Conservation (phyloP, 2,888 invertebrate genomes). For the Volucella inanis region DNA sequence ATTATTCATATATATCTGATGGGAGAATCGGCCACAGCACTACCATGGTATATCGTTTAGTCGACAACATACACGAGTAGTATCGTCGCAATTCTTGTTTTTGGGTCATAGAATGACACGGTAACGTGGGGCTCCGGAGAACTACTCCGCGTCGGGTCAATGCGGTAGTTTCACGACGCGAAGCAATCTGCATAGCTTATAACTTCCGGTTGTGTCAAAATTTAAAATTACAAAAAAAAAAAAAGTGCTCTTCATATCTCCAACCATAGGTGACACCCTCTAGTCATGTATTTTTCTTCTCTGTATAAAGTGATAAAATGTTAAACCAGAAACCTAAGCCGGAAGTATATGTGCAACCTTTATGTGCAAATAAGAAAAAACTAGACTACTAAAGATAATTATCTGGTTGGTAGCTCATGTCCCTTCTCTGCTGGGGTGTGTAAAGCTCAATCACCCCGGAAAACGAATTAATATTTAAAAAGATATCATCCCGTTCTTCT, state of each 20-base stretch:
- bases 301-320: constrained; percentile 14
- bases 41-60: constrained; percentile 63
- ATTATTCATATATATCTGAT: constrained; percentile 72
- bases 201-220: constrained; percentile 46
- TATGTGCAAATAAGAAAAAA: constrained; percentile 17
- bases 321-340: constrained; percentile 16
- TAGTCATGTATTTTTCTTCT: constrained; percentile 7
- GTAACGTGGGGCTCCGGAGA: constrained; percentile 48
- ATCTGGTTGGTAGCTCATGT: constrained; percentile 18
- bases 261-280: background rate
- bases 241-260: background rate
- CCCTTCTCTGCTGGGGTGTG: constrained; percentile 41
- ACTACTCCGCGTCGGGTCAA: constrained; percentile 53
- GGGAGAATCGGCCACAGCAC: constrained; percentile 68
- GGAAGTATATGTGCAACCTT: constrained; percentile 34
- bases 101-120: constrained; percentile 69
- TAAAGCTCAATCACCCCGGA: constrained; percentile 76
- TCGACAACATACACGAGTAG: constrained; percentile 47
- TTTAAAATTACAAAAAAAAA: constrained; percentile 43
- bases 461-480: constrained; percentile 75
- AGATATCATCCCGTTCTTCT: constrained; percentile 60
- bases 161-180: constrained; percentile 61
- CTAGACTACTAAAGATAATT: constrained; percentile 36
- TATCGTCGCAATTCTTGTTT: constrained; percentile 67
- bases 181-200: constrained; percentile 68